phyloP scores from a whole-genome alignment of 2,113 vertebrate species.

The Sander lucioperca region DNA sequence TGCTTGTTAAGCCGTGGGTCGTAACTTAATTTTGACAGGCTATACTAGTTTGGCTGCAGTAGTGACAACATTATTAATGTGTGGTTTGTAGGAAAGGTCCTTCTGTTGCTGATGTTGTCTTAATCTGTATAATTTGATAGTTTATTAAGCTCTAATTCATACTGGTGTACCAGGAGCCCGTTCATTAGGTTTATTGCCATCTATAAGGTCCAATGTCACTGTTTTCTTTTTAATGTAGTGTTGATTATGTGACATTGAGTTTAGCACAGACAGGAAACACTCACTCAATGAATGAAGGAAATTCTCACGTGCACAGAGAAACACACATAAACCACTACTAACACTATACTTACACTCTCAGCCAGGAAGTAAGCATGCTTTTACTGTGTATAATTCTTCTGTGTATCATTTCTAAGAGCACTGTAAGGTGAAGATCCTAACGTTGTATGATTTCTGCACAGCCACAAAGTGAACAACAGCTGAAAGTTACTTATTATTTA shows the following conservation, averaged over 20 bases:
- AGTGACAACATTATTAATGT: conserved; percentile 37
- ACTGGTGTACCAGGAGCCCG: not conserved
- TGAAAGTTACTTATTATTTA: conserved; percentile 14
- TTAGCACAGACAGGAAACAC: conserved; percentile 74
- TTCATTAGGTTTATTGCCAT: not conserved
- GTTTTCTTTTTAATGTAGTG: conserved; percentile 22
- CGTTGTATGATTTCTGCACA: conserved; percentile 28
- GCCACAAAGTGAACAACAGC: conserved; percentile 4
- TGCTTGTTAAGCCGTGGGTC: conserved; percentile 50
- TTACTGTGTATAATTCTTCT: conserved; percentile 57
- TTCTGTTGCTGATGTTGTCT: conserved; percentile 10
- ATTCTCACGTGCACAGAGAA: conserved; percentile 76
- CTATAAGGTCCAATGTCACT: not conserved
- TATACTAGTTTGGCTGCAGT: conserved; percentile 38
- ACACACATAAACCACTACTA: conserved; percentile 60
- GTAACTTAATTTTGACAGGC: conserved; percentile 62
- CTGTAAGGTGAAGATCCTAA: conserved; percentile 31
- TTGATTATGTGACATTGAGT: conserved; percentile 25
- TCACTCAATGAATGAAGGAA: conserved; percentile 81
- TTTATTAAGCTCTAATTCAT: conserved; percentile 21
- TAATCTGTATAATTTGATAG: conserved; percentile 39
- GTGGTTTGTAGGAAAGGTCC: conserved; percentile 30
- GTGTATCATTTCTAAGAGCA: conserved; percentile 43
- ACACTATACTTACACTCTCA: conserved; percentile 30
- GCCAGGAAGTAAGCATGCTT: conserved; percentile 80